Evolutionary conservation across 2,797 vertebrate genomes (phyloP).

Genomic region (Brachyalestes nurse): DNA sequence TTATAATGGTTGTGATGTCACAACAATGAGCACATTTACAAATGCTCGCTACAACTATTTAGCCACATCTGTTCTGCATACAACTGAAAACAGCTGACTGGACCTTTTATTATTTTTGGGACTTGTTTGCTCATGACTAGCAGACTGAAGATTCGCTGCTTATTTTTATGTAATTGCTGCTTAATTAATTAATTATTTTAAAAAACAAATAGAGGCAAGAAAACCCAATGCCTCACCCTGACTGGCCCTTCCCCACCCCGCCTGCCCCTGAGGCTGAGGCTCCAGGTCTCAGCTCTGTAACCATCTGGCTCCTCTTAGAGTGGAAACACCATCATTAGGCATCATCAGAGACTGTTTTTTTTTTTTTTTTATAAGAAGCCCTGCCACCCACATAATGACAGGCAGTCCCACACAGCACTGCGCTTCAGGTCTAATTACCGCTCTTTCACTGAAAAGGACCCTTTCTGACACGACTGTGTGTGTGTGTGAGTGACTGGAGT

Average conservation of each 20-base stretch:
- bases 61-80: no score
- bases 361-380: slow-evolving; percentile 62
- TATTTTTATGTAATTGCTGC: no score
- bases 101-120: no score
- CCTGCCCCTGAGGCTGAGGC: slow-evolving; percentile 16
- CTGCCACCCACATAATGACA: slow-evolving; percentile 75
- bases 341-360: slow-evolving; percentile 59
- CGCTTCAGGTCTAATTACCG: slow-evolving; percentile 72
- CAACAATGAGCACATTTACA: neutral
- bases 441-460: slow-evolving; percentile 61
- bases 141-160: no score
- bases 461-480: slow-evolving; percentile 41
- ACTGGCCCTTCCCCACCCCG: no score
- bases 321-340: slow-evolving; percentile 72
- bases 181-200: no score
- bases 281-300: neutral
- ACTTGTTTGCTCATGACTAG: neutral
- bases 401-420: slow-evolving; percentile 62
- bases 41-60: no score
- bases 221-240: no score
- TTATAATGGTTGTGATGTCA: neutral
- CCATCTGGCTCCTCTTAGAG: slow-evolving; percentile 28
- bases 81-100: no score
- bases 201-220: no score
- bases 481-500: slow-evolving; percentile 26